Percentiles rank a stretch among this genome's conserved stretches.
Evolutionary conservation across 1,140 invertebrate species (phyloP).

Genomic region (Venturia canescens): DNA sequence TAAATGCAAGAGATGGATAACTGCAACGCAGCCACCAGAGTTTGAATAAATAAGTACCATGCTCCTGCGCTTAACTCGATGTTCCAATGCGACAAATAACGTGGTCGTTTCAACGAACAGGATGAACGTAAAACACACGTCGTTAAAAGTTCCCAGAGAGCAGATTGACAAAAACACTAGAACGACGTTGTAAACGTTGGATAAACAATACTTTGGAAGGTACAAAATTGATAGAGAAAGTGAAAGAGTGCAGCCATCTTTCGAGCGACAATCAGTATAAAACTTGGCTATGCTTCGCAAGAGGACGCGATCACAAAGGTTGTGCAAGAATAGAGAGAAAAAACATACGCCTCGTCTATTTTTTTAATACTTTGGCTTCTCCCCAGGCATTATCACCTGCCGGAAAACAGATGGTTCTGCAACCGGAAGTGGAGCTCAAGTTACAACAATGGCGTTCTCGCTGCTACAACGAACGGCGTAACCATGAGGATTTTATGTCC

Average conservation of each 20-base stretch:
- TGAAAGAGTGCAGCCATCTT: neutral
- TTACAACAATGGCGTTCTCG: neutral
- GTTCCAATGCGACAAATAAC: slow-evolving; percentile 11
- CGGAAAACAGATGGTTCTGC: neutral
- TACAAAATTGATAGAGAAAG: neutral
- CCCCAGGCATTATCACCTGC: neutral
- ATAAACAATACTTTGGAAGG: no score
- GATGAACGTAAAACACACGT: neutral
- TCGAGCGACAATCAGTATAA: neutral
- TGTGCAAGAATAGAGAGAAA: neutral
- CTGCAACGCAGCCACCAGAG: neutral
- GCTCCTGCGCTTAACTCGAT: neutral
- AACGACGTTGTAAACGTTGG: no score
- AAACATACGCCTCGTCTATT: neutral
- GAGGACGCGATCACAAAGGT: slow-evolving; percentile 49
- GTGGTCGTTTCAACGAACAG: neutral
- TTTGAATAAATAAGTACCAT: slow-evolving; percentile 11
- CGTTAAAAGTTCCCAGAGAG: no score
- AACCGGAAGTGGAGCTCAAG: neutral
- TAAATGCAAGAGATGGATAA: neutral
- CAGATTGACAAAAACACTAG: no score
- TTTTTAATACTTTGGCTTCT: neutral
- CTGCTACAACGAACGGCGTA: neutral
- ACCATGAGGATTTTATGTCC: neutral
- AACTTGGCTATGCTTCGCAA: slow-evolving; percentile 52